Evolutionary conservation across 2,113 vertebrate species (phyloP), one percentile per base, ranked within the genome.

Genomic region (Lepus timidus): DNA sequence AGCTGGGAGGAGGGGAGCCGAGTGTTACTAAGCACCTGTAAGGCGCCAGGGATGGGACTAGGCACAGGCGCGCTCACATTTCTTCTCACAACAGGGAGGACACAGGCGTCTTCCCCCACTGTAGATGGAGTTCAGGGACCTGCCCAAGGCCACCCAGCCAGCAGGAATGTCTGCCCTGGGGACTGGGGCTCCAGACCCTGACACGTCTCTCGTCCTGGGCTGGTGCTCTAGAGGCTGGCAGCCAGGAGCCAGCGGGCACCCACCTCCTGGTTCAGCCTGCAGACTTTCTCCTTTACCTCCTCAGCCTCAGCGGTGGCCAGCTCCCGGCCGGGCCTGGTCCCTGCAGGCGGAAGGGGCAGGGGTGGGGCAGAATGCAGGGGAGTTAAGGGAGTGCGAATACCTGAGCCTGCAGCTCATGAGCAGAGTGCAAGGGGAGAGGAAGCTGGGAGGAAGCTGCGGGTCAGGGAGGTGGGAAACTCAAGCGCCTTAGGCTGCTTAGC

Each of bases 251-350:
- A 44, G 23, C 4, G 39, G 39, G 31, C 11, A 68, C 95, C 8
- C 90, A 99, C 99, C 99, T 99, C 99, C 96, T 99, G 98, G 98
- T 98, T 99, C 91, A 99, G 98, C 94, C 98, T 98, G 97, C 97
- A 97, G 96, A 99, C 98, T 95, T 98, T 99, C 90, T 99, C 98
- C 97, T 99, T 99, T 55, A 99, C 98, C 96, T 99, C 99, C 90
- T 99, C 99, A 0, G 99, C 98, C 88, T 99, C 98, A 88, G 99
- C 99, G 12, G 98, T 83, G 10, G 98, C 97, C 93, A 99, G 96
- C 55, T 97, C 98, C 12, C 44, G 97, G 75, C 98, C 98, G 20
- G 7, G 1, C 91, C 91, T 4, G 87, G 76, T 84, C 74, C 98
- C 98, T 98, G 94, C 25, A 0, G 68, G 44, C 44, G 88, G 84